Base-by-base conservation (phyloP, 1,140 invertebrate genomes). In the Aphis gossypii region DNA sequence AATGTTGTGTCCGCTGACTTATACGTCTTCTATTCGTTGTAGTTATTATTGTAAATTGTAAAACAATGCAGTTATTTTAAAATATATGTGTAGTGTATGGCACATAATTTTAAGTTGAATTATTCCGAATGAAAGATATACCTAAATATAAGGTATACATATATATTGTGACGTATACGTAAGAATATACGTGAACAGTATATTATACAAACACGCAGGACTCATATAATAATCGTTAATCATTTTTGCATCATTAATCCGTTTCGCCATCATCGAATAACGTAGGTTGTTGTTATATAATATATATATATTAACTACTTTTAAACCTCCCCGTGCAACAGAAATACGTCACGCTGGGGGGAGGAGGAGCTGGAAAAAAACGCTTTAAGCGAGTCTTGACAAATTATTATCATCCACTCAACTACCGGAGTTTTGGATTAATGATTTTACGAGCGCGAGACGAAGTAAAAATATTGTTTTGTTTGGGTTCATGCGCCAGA, bases 351-450 rank as follows among this genome's bases (percentile, higher is more conserved):
- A 92, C 90, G 90, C 90, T 82, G 90, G 6, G 76, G 68, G 76
- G 6, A 23, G 38, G 23, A 25, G 76, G 68, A 20, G 25, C 35
- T 54, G 23, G 30, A 56, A 41, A 86, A 86, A 51, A 93, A 84
- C 48, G 90, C 44, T 92, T 76, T 48, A 25, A 54, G 68, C 68
- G 68, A 83, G 76, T 86, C 82, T 86, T 93, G 92, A 93, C 92
- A 93, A 93, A 93, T 93, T 93, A 93, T 86, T 93, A 93, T 93
- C 92, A 44, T 93, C 76, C 92, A 54, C 82, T 93, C 82, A 86
- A 93, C 92, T 93, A 93, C 92, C 82, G 92, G 92, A 93, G 82
- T 93, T 92, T 93, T 84, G 92, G 82, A 93, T 86, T 93, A 93
- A 93, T 93, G 92, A 93, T 86, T 86, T 93, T 93, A 54, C 68